Evolutionary conservation across 37 sponge, comb jelly and placozoan genomes (phyloP), one percentile per base, ranked within the genome.

Genomic region (Spongia lamella): DNA sequence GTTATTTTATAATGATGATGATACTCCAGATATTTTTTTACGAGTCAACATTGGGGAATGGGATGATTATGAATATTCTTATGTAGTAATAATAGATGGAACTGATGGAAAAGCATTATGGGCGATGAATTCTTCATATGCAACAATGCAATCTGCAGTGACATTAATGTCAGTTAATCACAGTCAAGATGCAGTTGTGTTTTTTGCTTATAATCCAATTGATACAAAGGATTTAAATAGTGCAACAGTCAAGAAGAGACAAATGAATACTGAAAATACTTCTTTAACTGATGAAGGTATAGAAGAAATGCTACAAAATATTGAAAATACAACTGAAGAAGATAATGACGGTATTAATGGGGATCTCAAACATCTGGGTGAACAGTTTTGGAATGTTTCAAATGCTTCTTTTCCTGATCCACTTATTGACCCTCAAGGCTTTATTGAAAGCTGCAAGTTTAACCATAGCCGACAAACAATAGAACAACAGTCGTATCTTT

Each of bases 71-170:
- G 43, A 83, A 14, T 66, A 62, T 49, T 84, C 93, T 19, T 53
- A 69, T n/a, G 21, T 80, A 14, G 68, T 34, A 32, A 56, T 92
- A 13, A 66, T 88, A 54, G 93, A 92, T 35, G 93, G 93, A 0
- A 19, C 19, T 0, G 61, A 63, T 38, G 93, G 93, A 1, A 21
- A 54, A 1, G 32, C 33, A 14, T 80, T 92, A 7, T 92, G 93
- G 93, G 33, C 61, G 11, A 26, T 80, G n/a, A 59, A 77, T 61
- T 86, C 89, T 29, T 63, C 77, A 14, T 15, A 36, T 1, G 36
- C 59, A 43, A 82, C 53, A 7, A 80, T 81, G 78, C 61, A 66
- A 61, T 90, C 90, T 1, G 56, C 61, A 4, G 47, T 85, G 38
- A 55, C 74, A 20, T 22, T 84, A 20, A 57, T 53, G 15, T 51